Evolutionary conservation across 2,113 vertebrate species (phyloP).

Genomic region (Thalassarche chlororhynchos): DNA sequence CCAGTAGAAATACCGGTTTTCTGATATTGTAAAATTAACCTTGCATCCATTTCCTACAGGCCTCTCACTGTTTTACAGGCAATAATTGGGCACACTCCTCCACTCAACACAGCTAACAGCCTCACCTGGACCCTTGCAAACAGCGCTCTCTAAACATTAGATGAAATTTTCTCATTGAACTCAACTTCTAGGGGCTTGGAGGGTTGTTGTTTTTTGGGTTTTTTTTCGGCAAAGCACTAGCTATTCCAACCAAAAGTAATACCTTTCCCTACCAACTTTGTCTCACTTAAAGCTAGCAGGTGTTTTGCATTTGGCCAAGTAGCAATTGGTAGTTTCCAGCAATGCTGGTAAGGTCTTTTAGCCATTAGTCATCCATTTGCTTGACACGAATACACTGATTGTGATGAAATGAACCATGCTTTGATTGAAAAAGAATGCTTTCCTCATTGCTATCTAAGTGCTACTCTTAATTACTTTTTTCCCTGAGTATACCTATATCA

Average conservation of each 20-base stretch:
- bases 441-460: neutral
- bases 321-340: neutral
- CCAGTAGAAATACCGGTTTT: neutral
- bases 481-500: neutral
- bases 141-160: neutral
- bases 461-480: neutral
- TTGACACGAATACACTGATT: neutral
- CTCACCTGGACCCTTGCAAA: neutral
- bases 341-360: neutral
- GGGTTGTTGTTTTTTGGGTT: neutral
- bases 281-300: neutral
- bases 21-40: neutral
- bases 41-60: accelerated
- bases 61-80: neutral
- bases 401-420: neutral
- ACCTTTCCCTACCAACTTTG: neutral
- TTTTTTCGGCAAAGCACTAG: neutral
- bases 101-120: neutral
- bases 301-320: neutral
- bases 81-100: neutral
- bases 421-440: neutral
- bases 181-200: neutral
- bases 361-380: neutral
- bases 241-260: neutral
- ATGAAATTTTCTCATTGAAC: neutral